A percentile compares a stretch with the other conserved stretches of the same genome.
Evolutionary conservation across 1,140 invertebrate genomes (phyloP).

Genomic region (Drosophila orena): DNA sequence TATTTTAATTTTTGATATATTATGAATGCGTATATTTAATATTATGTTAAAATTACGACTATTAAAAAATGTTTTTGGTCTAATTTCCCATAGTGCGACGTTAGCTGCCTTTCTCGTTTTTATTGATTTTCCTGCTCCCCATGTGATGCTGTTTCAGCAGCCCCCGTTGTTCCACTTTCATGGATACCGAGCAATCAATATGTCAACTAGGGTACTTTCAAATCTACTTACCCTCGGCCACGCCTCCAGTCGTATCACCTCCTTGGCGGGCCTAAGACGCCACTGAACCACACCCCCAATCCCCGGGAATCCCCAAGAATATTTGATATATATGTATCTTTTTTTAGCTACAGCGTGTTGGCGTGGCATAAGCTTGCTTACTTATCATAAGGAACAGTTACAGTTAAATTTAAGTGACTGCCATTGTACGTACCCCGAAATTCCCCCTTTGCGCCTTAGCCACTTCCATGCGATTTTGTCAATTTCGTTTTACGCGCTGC

Average conservation of each 20-base stretch:
- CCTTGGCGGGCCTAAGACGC: background rate
- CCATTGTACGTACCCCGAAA: slow-evolving; percentile 3
- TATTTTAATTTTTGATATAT: too few species aligned
- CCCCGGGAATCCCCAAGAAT: background rate
- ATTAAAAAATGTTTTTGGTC: too few species aligned
- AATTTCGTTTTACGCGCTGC: slow-evolving; percentile 67
- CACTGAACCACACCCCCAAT: too few species aligned
- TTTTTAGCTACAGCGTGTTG: slow-evolving; percentile 19
- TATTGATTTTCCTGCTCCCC: background rate
- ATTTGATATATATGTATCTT: slow-evolving; percentile 17
- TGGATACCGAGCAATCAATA: slow-evolving; percentile 22
- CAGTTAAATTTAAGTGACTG: slow-evolving; percentile 64
- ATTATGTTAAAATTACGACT: too few species aligned
- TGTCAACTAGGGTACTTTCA: slow-evolving; percentile 14
- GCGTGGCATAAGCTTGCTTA: slow-evolving; percentile 49
- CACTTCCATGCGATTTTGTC: slow-evolving; percentile 73
- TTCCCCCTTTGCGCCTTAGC: slow-evolving; percentile 23
- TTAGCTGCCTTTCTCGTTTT: background rate
- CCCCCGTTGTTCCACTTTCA: background rate
- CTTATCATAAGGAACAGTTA: slow-evolving; percentile 58
- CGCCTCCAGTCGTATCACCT: slow-evolving; percentile 12
- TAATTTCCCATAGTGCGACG: too few species aligned
- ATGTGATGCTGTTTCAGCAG: background rate
- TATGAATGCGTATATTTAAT: too few species aligned
- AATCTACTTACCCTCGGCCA: slow-evolving; percentile 20